Evolutionary conservation across 2,113 vertebrate species (phyloP).

Genomic region (Tapirus terrestris): DNA sequence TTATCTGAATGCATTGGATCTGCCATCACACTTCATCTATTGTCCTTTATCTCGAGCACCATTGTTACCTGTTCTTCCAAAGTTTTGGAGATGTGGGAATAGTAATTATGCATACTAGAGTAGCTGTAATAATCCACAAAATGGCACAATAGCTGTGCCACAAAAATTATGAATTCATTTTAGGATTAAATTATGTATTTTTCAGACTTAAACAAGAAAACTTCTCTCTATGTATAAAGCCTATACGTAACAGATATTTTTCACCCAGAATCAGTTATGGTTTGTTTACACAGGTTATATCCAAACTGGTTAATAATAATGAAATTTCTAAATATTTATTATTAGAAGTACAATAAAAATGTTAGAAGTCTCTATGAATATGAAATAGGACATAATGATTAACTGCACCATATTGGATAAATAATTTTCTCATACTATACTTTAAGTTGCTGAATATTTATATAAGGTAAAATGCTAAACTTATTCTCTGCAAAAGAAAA

Average conservation of each 20-base stretch:
- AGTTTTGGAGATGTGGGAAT: neutral
- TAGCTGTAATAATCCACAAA: neutral
- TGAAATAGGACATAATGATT: slow-evolving; percentile 53
- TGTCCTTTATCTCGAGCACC: neutral
- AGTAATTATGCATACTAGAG: neutral
- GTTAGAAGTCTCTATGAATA: slow-evolving; percentile 10
- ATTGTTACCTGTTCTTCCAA: neutral
- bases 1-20: neutral
- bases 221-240: neutral
- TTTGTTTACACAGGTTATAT: neutral
- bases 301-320: neutral
- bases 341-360: neutral
- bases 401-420: neutral
- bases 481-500: slow-evolving; percentile 50
- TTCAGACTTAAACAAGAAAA: neutral
- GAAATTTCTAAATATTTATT: slow-evolving; percentile 40
- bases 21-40: neutral
- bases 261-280: neutral
- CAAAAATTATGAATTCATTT: neutral
- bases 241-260: neutral
- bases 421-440: slow-evolving; percentile 45
- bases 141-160: neutral
- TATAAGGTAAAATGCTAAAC: neutral
- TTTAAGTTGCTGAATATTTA: neutral
- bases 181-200: neutral